phyloP scores from a whole-genome alignment of 2,888 invertebrate species.

The Apodemia duryi region DNA sequence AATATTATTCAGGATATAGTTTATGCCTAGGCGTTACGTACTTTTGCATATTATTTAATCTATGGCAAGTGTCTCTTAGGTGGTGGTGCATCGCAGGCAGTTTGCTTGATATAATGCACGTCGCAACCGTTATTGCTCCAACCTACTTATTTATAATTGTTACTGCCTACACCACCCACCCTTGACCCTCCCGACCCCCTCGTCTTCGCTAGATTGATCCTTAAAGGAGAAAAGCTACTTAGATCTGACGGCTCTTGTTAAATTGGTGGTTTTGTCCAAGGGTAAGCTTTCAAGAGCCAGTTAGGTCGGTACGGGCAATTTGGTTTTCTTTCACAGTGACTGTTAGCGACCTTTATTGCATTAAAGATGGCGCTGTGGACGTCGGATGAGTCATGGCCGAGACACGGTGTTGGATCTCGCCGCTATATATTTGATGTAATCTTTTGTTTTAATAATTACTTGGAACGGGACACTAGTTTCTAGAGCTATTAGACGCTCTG shows the following conservation, averaged over 20 bases:
- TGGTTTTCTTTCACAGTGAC: conserved; percentile 67
- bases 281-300: conserved; percentile 50
- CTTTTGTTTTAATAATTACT: conserved; percentile 34
- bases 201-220: conserved; percentile 27
- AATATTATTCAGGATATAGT: neutral
- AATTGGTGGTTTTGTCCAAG: conserved; percentile 35
- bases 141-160: conserved; percentile 78
- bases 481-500: conserved; percentile 17
- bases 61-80: conserved; percentile 59
- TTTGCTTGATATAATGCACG: conserved; percentile 75
- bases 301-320: conserved; percentile 72
- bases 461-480: conserved; percentile 30
- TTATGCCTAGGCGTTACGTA: conserved; percentile 30
- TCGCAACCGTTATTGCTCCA: conserved; percentile 73
- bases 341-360: conserved; percentile 68
- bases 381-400: conserved; percentile 43
- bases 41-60: conserved; percentile 35
- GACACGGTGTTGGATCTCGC: conserved; percentile 32
- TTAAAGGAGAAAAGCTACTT: conserved; percentile 24
- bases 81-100: conserved; percentile 71
- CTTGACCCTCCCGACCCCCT: conserved; percentile 40
- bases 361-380: conserved; percentile 42
- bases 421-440: conserved; percentile 31
- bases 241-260: conserved; percentile 30
- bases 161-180: conserved; percentile 49